Evolutionary conservation across 2,888 invertebrate genomes (phyloP), one percentile per base, ranked within the genome.

Genomic region (Clivina fossor): DNA sequence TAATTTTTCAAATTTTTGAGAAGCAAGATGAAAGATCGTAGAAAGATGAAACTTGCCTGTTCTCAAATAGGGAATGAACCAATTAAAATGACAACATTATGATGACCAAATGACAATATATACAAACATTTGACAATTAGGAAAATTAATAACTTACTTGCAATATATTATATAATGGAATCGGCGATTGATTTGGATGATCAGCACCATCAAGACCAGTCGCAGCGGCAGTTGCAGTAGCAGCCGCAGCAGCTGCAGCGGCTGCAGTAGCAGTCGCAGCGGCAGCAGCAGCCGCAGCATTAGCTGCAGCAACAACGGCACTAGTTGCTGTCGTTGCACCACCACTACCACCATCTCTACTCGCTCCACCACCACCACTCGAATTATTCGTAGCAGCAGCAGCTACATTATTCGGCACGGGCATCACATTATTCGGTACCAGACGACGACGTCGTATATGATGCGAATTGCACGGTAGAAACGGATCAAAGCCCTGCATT

Each of bases 381-480:
- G 54, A 55, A 4, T 49, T 33, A n/a, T 30, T 49, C 40, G 32
- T 54, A 19, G 40, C 20, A 11, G 51, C 20, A 5, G 50, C 49
- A 9, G 54, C 33, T 8, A 38, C 26, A n/a, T 44, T 11, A 69
- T 70, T 28, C 73, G 56, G 58, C 66, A 62, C 56, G 60, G 64
- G 13, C 63, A 59, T 59, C 64, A 13, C 24, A 9, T 32, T 20
- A n/a, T 20, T 33, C 5, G 33, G 33, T 22, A 47, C 19, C 13
- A 58, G 57, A 40, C 63, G 50, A 19, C 65, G 59, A 16, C 67
- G 58, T 0, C 77, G 78, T 46, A 85, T 76, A 64, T 86, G 86
- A 70, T 86, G 85, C 28, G 85, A 86, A 68, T 82, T 84, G 67
- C 88, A 88, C 1, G 84, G 84, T 61, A 88, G 73, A 66, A 85